A percentile compares a stretch with the other conserved stretches of the same genome.
These are phyloP conservation scores for Hylomyscus alleni DNA, from an alignment of 2,797 vertebrate species.

Conservation along the genomic window DNA sequence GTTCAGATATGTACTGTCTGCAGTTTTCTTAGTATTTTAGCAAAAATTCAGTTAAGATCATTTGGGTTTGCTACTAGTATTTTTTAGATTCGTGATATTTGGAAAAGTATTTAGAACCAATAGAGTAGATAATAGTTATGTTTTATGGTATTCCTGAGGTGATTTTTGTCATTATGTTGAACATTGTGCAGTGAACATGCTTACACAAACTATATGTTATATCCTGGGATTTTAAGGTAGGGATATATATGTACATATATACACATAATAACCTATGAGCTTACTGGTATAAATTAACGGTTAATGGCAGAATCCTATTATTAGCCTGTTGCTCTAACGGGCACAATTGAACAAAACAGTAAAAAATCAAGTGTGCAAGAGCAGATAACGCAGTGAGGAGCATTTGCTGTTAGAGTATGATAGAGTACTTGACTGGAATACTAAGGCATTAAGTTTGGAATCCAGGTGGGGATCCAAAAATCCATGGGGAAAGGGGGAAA, in stretches of 20 bases:
- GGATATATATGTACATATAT: not conserved
- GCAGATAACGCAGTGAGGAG: not conserved
- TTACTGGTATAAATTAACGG: not conserved
- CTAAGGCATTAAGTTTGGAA: not conserved
- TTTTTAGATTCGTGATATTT: conserved; percentile 53
- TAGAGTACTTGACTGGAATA: not conserved
- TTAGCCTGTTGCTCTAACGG: not conserved
- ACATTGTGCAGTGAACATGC: not conserved
- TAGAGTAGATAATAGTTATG: not conserved
- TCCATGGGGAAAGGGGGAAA: no score
- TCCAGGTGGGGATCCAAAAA: not conserved
- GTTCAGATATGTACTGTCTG: conserved; percentile 22
- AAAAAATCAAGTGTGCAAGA: not conserved
- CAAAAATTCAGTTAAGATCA: not conserved
- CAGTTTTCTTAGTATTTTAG: conserved; percentile 63
- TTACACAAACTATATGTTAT: not conserved
- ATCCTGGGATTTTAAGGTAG: not conserved
- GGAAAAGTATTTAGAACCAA: conserved; percentile 32
- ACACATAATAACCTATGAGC: not conserved
- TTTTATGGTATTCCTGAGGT: not conserved
- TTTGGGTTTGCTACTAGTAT: conserved; percentile 13
- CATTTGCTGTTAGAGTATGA: not conserved
- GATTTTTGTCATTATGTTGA: not conserved
- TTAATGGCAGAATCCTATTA: not conserved
- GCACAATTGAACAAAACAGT: not conserved